Base-by-base conservation (phyloP, 2,797 vertebrate species). In the Cynopterus sphinx region DNA sequence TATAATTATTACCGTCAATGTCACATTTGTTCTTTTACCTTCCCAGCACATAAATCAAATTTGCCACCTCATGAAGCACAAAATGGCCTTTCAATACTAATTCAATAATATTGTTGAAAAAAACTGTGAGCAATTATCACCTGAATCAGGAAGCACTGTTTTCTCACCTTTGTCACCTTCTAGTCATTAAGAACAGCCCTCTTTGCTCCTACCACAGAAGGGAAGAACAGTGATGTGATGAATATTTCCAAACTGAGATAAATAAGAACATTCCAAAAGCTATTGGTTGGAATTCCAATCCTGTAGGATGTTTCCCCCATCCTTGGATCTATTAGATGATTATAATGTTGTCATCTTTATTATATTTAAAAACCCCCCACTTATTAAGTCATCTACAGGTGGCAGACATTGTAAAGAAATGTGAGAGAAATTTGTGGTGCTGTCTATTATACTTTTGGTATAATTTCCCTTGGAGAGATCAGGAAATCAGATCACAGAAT, bases 81-180 rank as follows among this genome's bases (percentile, higher is more conserved):
- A 98, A 98, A 98, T 98, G 94, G 96, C 97, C 97, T 98, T 98
- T 98, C 98, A 97, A 97, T 98, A 98, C 97, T 97, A 98, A 98
- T 98, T 98, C 97, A 98, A 96, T 98, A 98, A 95, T 96, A 97
- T 83, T 82, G 59, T 93, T 84, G 59, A 96, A 93, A 97, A 97
- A 98, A 98, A 89, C 75, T 97, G 63, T 81, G 90, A 97, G 95
- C 95, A 97, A 98, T 98, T 98, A 98, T 92, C 36, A 94, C 71
- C 92, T 79, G 89, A 88, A 97, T 3, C 97, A 95, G 97, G 88
- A 96, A 89, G 96, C 74, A 28, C 51, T 19, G 9, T 83, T 92
- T 49, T 61, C 96, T 92, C 83, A 63, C 84, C 96, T 81, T 70
- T 95, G 74, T 97, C 90, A 95, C 55, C 84, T 91, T 90, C 90